A percentile compares a stretch with the other conserved stretches of the same genome.
phyloP scores from a whole-genome alignment of 2,797 vertebrate species.

The Pseudomugil gertrudae region DNA sequence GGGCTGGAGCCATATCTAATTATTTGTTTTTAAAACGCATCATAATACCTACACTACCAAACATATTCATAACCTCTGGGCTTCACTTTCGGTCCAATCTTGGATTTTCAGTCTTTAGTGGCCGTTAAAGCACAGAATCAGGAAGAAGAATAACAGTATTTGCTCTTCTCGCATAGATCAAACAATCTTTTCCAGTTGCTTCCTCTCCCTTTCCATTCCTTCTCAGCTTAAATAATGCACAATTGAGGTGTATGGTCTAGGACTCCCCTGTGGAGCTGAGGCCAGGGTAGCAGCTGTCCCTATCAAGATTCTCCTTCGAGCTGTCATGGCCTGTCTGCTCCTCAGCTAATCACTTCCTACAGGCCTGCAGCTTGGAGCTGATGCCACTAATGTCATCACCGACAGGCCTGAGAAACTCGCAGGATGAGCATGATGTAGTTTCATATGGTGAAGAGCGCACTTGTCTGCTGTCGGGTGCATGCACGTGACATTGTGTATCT shows the following conservation, averaged over 20 bases:
- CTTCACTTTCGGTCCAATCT: neutral
- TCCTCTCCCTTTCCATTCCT: conserved; percentile 19
- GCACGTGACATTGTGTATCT: neutral
- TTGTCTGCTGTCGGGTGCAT: neutral
- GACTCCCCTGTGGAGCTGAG: conserved; percentile 63
- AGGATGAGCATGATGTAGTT: conserved; percentile 34
- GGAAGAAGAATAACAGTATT: conserved; percentile 10
- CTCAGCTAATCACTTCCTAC: conserved; percentile 77
- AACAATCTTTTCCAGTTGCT: conserved; percentile 20
- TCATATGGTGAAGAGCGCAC: conserved; percentile 20
- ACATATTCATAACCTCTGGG: too few relatives aligned
- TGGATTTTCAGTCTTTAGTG: neutral
- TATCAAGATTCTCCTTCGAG: conserved; percentile 74
- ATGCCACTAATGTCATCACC: conserved; percentile 59
- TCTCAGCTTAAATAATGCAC: conserved; percentile 62
- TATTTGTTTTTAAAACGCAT: too few relatives aligned
- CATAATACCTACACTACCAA: too few relatives aligned
- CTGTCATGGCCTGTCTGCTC: conserved; percentile 77
- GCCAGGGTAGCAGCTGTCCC: conserved; percentile 79
- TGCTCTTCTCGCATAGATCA: conserved; percentile 24
- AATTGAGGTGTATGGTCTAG: conserved; percentile 52
- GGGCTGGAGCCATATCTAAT: neutral
- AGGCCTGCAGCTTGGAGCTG: conserved; percentile 60
- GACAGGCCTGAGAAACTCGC: conserved; percentile 27
- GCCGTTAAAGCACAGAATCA: neutral